A percentile compares a stretch with the other conserved stretches of the same genome.
Evolutionary conservation across 2,888 invertebrate genomes (phyloP).

Genomic region (Omphaloscelis lunosa): DNA sequence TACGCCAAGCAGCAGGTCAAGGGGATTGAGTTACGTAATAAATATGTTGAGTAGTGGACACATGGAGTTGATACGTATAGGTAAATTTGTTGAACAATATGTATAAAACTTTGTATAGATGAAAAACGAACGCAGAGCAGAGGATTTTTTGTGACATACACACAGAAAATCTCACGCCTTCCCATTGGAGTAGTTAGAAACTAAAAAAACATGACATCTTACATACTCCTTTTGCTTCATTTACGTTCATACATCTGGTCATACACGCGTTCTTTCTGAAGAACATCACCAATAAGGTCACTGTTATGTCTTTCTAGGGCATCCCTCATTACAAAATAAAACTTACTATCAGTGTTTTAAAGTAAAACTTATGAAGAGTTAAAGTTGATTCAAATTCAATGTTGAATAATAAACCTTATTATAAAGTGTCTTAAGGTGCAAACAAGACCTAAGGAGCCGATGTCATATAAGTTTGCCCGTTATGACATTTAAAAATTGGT

Average conservation of each 20-base stretch:
- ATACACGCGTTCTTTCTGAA: background rate
- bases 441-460: background rate
- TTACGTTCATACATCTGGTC: background rate
- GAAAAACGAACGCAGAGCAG: background rate
- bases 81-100: slow-evolving; percentile 6
- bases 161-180: background rate
- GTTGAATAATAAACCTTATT: background rate
- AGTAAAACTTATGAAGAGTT: background rate
- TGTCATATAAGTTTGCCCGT: background rate
- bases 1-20: slow-evolving; percentile 97
- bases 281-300: background rate
- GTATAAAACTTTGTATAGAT: background rate
- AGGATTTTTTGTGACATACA: background rate
- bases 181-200: background rate
- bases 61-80: slow-evolving; percentile 40
- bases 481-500: background rate
- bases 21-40: slow-evolving; percentile 72
- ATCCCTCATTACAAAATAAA: background rate
- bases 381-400: background rate
- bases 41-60: slow-evolving; percentile 7
- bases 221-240: background rate
- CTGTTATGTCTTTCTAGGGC: background rate
- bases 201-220: background rate
- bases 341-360: background rate
- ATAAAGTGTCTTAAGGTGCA: background rate